Base-by-base conservation (phyloP, 2,888 invertebrate species). In the Linnaemya tessellans region DNA sequence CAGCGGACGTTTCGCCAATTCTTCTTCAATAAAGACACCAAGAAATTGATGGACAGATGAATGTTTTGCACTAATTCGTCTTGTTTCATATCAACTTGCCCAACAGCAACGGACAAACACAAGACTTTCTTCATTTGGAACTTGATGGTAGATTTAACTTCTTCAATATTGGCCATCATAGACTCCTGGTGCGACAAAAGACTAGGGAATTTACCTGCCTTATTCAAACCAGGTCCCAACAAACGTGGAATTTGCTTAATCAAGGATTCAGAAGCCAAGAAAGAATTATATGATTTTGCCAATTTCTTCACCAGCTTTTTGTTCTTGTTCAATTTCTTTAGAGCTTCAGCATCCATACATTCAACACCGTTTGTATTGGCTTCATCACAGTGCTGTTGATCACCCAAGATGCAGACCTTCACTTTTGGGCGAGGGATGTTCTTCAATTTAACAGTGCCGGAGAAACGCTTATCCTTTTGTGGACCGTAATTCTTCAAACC, bases 41-140 rank as follows among this genome's bases (percentile, higher is more conserved):
- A 95, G 95, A 99, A 99, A 94, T 99, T 99, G 94, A 99, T 97
- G 51, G 99, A 96, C 90, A 99, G 94, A 93, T 98, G 98, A 88
- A 99, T 96, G 92, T 99, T 99, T 93, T 98, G 97, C 30, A 98
- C 98, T 74, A 99, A 94, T 93, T 99, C 99, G 91, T 99, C 99
- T 43, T 96, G 95, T 9, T 95, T 95, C 99, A 99, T 99, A 89
- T 95, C 96, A 20, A 99, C 98, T 91, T 99, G 98, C 83, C 99
- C 99, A 79, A 99, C 97, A 78, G 99, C 99, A 77, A 99, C 99
- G 41, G 98, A 98, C 91, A 99, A 94, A 93, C 99, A 99, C 93
- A 99, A 94, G 3, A 99, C 99, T 96, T 99, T 99, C 94, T 99
- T 99, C 99, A 99, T 99, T 93, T 99, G 99, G 95, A 99, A 99